Evolutionary conservation across 1,140 invertebrate species (phyloP).

Genomic region (Caenorhabditis remanei): DNA sequence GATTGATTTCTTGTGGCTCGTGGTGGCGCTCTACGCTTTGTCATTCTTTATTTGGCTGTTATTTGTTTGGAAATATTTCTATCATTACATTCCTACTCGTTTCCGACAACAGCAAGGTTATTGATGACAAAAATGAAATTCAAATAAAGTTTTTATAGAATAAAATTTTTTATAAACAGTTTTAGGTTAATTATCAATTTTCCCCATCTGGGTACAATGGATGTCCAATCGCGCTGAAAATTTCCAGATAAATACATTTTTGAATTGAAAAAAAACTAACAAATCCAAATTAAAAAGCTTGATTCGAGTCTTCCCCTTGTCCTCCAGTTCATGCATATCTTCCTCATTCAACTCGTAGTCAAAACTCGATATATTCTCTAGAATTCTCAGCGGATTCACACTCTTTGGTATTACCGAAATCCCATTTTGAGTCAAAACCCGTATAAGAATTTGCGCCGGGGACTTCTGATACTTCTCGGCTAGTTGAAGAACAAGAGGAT

Average conservation of each 20-base stretch:
- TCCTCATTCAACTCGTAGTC: conserved; percentile 54
- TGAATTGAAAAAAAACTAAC: not conserved
- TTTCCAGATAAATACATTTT: not conserved
- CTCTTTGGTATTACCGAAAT: conserved; percentile 78
- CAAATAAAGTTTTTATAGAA: too few relatives aligned
- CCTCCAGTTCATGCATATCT: conserved; percentile 32
- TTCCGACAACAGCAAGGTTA: too few relatives aligned
- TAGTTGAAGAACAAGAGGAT: conserved; percentile 51
- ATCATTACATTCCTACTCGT: too few relatives aligned
- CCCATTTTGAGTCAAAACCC: conserved; percentile 76
- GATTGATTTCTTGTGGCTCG: too few relatives aligned
- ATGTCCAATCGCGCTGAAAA: conserved; percentile 25
- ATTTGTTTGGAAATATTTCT: too few relatives aligned
- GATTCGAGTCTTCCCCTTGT: not conserved
- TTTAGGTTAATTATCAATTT: too few relatives aligned
- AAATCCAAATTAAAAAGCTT: conserved; percentile 14
- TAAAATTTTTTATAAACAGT: too few relatives aligned
- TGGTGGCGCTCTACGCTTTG: too few relatives aligned
- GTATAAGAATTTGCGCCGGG: conserved; percentile 81
- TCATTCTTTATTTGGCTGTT: too few relatives aligned
- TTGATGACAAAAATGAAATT: too few relatives aligned
- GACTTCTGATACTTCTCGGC: conserved; percentile 79
- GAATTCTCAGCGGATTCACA: conserved; percentile 58
- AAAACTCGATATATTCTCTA: conserved; percentile 79
- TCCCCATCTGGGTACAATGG: conserved; percentile 30